phyloP scores from a whole-genome alignment of 2,113 vertebrate genomes.

The Macrotis lagotis region DNA sequence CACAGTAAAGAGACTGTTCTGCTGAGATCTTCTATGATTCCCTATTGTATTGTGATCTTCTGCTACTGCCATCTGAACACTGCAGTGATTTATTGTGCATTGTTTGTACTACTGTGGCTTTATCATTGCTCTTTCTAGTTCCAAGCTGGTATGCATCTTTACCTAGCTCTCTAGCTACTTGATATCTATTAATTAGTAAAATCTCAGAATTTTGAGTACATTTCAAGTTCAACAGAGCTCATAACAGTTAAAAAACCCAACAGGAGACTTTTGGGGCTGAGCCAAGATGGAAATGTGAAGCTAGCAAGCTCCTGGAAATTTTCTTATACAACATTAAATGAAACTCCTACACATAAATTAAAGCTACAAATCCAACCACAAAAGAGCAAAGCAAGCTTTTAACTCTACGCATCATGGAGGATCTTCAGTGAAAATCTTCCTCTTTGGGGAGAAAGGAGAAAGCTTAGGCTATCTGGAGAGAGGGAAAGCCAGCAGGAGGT shows the following conservation, averaged over 20 bases:
- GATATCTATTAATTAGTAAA: not conserved
- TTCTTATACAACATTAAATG: no score
- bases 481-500: no score
- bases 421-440: no score
- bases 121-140: not conserved
- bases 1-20: not conserved
- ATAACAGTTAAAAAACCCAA: not conserved
- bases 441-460: no score
- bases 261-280: no score
- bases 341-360: no score
- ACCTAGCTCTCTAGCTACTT: not conserved
- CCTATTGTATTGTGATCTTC: not conserved
- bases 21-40: not conserved
- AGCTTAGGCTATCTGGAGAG: no score
- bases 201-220: not conserved
- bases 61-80: not conserved
- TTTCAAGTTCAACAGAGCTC: not conserved
- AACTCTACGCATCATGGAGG: no score
- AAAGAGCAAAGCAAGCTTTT: no score
- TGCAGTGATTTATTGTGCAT: not conserved
- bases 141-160: not conserved
- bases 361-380: no score
- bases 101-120: not conserved
- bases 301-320: no score
- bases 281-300: no score